phyloP scores from a whole-genome alignment of 2,888 invertebrate species.

The Thyatira batis region DNA sequence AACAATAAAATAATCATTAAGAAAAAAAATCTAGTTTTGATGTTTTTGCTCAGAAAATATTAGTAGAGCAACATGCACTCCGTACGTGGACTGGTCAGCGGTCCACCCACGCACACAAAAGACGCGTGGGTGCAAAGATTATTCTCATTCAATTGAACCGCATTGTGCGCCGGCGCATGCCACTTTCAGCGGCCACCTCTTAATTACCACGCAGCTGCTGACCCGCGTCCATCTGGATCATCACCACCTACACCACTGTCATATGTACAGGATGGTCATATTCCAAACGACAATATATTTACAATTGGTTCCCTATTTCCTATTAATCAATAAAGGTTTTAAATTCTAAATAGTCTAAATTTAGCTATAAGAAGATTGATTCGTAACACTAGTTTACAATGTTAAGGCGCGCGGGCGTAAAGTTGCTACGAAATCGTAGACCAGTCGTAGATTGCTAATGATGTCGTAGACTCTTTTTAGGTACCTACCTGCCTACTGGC shows the following conservation, averaged over 20 bases:
- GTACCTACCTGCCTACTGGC: too few relatives aligned
- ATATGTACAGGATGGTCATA: conserved; percentile 58
- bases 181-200: conserved; percentile 78
- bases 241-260: conserved; percentile 68
- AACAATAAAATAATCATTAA: too few relatives aligned
- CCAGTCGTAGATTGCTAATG: background rate
- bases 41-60: conserved; percentile 1
- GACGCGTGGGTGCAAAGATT: conserved; percentile 82
- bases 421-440: background rate
- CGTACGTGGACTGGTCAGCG: conserved; percentile 63
- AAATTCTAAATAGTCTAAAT: too few relatives aligned
- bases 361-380: too few relatives aligned
- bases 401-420: background rate
- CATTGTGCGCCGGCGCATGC: conserved; percentile 81
- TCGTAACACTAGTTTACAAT: background rate
- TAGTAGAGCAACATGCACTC: conserved; percentile 58
- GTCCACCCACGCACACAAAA: conserved; percentile 79
- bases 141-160: conserved; percentile 82
- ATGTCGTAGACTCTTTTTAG: background rate
- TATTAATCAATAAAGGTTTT: background rate
- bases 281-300: background rate
- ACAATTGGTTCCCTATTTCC: background rate
- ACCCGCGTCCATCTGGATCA: conserved; percentile 78
- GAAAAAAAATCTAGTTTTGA: background rate
- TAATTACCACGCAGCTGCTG: conserved; percentile 81